Conservation (phyloP, 2,797 vertebrate species). For the Oreochromis grahami region DNA sequence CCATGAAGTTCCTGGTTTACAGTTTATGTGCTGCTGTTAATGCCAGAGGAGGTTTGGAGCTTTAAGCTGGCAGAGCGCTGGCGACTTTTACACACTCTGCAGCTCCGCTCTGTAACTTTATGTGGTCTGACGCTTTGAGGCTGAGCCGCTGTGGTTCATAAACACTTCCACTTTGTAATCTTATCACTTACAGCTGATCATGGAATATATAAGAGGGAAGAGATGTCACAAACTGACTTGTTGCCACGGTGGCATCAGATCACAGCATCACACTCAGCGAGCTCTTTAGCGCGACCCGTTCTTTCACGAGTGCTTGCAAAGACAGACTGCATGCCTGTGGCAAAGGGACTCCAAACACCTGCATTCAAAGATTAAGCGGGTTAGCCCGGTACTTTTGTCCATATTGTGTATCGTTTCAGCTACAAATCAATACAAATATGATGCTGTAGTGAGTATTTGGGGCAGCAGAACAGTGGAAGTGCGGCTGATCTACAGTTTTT, state of each 20-base stretch:
- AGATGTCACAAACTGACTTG: background rate
- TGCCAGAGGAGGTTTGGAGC: background rate
- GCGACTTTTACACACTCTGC: background rate
- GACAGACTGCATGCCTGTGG: background rate
- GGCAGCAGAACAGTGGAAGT: background rate
- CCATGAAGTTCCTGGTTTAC: background rate
- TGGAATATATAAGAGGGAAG: background rate
- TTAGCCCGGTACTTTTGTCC: background rate
- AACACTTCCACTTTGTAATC: background rate
- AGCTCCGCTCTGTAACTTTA: background rate
- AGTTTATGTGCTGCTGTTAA: background rate
- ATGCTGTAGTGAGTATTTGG: background rate
- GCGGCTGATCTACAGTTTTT: background rate
- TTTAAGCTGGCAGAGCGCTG: background rate
- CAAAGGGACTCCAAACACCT: background rate
- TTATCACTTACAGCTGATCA: background rate
- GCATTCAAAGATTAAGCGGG: background rate
- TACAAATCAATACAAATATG: background rate
- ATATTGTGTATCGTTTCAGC: background rate
- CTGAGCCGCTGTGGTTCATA: background rate
- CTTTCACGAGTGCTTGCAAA: background rate
- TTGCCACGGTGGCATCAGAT: background rate
- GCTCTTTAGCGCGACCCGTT: background rate
- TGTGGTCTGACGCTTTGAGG: background rate
- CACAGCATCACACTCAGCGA: background rate